Evolutionary conservation across 1,140 invertebrate genomes (phyloP).

Genomic region (Nixonia krombeini): DNA sequence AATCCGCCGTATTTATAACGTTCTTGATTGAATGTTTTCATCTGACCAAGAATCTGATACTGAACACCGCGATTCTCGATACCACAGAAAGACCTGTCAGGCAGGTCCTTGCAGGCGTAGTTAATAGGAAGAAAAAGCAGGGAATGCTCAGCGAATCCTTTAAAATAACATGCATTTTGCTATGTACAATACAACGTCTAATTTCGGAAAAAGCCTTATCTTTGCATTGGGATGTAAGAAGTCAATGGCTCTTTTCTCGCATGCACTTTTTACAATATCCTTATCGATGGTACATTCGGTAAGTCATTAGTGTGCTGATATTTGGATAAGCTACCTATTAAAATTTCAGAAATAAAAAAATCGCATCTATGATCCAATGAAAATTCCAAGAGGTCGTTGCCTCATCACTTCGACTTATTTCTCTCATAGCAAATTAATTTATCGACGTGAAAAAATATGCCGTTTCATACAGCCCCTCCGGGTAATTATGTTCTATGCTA

Average conservation of each 20-base stretch:
- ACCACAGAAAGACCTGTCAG: slow-evolving; percentile 46
- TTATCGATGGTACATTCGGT: slow-evolving; percentile 17
- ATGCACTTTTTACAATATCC: slow-evolving; percentile 9
- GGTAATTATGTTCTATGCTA: slow-evolving; percentile 21
- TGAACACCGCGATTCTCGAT: slow-evolving; percentile 41
- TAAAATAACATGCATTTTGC: slow-evolving; percentile 39
- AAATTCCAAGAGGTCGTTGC: slow-evolving; percentile 7
- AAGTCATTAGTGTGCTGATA: slow-evolving; percentile 1
- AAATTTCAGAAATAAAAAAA: slow-evolving; percentile 7
- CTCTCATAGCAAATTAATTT: slow-evolving; percentile 14
- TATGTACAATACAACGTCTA: background rate
- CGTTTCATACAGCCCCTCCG: slow-evolving; percentile 13
- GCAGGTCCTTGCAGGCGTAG: slow-evolving; percentile 46
- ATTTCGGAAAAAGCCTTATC: slow-evolving; percentile 13
- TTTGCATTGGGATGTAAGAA: slow-evolving; percentile 19
- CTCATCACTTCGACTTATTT: background rate
- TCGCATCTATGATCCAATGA: background rate
- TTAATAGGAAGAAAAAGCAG: slow-evolving; percentile 41
- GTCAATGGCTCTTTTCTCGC: slow-evolving; percentile 23
- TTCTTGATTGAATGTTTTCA: slow-evolving; percentile 45
- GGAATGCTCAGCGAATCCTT: slow-evolving; percentile 34
- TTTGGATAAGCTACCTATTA: slow-evolving; percentile 7
- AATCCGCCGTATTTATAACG: slow-evolving; percentile 29
- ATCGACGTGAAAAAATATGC: slow-evolving; percentile 7
- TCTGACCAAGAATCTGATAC: slow-evolving; percentile 40